Evolutionary conservation across 1,140 invertebrate genomes (phyloP), one percentile per base, ranked within the genome.

Genomic region (Leguminivora glycinivorella): DNA sequence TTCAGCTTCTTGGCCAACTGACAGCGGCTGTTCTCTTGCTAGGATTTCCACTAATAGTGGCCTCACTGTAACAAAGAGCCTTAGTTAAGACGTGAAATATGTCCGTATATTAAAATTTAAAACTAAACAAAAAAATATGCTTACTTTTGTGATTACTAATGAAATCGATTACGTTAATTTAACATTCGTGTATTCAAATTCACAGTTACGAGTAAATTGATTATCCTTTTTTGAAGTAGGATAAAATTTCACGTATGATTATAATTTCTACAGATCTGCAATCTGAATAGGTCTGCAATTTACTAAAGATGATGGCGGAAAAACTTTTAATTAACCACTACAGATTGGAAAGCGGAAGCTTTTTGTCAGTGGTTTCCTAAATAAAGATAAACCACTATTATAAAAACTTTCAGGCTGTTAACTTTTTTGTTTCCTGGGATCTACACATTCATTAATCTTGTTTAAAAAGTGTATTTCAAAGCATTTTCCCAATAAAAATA

Each of bases 31-130:
- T 75, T 96, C 95, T 72, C 94, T 95, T 71, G 94, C 95, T 71
- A 96, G 85, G 76, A 98, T 96, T 82, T 95, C 94, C 56, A 96
- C 96, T 70, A 93, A 92, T 40, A 97, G 81, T 12, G 96, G 96
- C 47, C 95, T 93, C 76, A 97, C 96, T 98, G 93, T 22, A 93
- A 93, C 73, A 81, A 82, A 89, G 80, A 58, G 68, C 19, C 19
- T 9, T n/a, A 2, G n/a, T n/a, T n/a, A n/a, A n/a, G n/a, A n/a
- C n/a, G n/a, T n/a, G n/a, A n/a, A n/a, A n/a, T n/a, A n/a, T n/a
- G n/a, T n/a, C n/a, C n/a, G n/a, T n/a, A n/a, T n/a, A n/a, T n/a
- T n/a, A n/a, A n/a, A n/a, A n/a, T n/a, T n/a, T n/a, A n/a, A n/a
- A n/a, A n/a, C n/a, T n/a, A n/a, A n/a, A n/a, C n/a, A n/a, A n/a